These are phyloP conservation scores for Pseudorhombus dupliciocellatus DNA, from an alignment of 2,113 vertebrate species.

Conservation along the genomic window DNA sequence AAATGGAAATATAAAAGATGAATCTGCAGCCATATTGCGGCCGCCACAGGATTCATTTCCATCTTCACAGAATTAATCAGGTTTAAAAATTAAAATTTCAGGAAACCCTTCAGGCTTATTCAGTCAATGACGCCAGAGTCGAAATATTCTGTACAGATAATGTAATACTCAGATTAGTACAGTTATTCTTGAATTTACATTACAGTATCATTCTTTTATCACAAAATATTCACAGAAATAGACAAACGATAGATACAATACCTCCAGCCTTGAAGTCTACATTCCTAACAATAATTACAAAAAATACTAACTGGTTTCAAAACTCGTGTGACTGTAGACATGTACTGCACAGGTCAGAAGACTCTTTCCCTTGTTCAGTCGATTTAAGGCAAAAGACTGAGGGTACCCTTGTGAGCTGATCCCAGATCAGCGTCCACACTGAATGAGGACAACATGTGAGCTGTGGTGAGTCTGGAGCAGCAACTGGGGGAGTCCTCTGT, in stretches of 20 bases:
- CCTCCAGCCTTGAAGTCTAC: conserved; percentile 69
- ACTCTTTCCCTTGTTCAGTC: conserved; percentile 64
- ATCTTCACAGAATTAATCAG: conserved; percentile 34
- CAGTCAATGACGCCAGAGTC: conserved; percentile 43
- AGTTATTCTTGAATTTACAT: conserved; percentile 57
- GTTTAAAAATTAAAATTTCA: conserved; percentile 61
- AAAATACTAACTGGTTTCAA: conserved; percentile 62
- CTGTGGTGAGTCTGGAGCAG: conserved; percentile 34
- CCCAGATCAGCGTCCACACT: conserved; percentile 63
- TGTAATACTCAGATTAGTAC: conserved; percentile 54
- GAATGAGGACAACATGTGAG: conserved; percentile 20
- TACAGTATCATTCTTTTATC: conserved; percentile 69
- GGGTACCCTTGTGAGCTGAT: conserved; percentile 62
- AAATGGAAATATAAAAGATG: conserved; percentile 72
- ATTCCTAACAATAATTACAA: conserved; percentile 74
- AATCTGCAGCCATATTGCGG: conserved; percentile 58
- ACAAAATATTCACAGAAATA: conserved; percentile 77
- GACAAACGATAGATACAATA: conserved; percentile 51
- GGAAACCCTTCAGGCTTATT: conserved; percentile 46
- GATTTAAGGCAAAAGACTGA: conserved; percentile 66
- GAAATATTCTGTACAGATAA: conserved; percentile 61
- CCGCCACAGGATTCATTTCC: conserved; percentile 41
- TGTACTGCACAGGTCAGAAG: conserved; percentile 63
- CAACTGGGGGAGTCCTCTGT: conserved; percentile 12
- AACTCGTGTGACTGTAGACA: conserved; percentile 55